Base-by-base conservation (phyloP, 1,140 invertebrate genomes). In the Coboldia fuscipes region DNA sequence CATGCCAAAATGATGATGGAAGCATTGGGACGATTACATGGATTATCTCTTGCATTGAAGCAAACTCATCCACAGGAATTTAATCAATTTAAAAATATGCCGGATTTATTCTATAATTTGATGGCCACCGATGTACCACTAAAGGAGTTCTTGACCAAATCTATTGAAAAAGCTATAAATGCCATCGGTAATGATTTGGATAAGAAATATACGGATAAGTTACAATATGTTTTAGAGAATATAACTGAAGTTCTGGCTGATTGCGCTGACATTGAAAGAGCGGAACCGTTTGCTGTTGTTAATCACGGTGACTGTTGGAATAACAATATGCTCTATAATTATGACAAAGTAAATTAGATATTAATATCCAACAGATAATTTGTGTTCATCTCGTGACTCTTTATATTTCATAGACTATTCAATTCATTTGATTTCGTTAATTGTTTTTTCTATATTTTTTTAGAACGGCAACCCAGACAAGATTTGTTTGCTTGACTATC, bases 11-110 rank as follows among this genome's bases (percentile, higher is more conserved):
- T 59, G 3, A 51, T 61, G 1, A 46, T 70, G 17, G 46, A 54
- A 36, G 52, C 50, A n/a, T 55, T 68, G 41, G 67, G 56, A 6
- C 57, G 54, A 31, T 54, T 63, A 12, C 68, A 71, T 46, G 65
- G 64, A 1, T 33, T 61, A 0, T 63, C 62, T 0, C 54, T 61
- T 38, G 60, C 58, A 1, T 42, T 66, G 17, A 60, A 58, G 35
- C 22, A 43, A 22, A 38, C 51, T 39, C 33, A 40, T 14, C 45
- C 45, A 1, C 41, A 48, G 3, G 29, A 37, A 5, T 34, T 51
- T 16, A 30, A 35, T 2, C 35, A 45, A 7, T 50, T 51, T 20
- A 45, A 46, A 10, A 31, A 39, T 5, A 35, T 55, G 5, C 29
- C 48, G 10, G 55, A 58, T 26, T 54, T 52, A 15, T 47, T 51